These are phyloP conservation scores for Mycetomoellerius zeteki DNA, from an alignment of 1,140 invertebrate species.

Conservation along the genomic window DNA sequence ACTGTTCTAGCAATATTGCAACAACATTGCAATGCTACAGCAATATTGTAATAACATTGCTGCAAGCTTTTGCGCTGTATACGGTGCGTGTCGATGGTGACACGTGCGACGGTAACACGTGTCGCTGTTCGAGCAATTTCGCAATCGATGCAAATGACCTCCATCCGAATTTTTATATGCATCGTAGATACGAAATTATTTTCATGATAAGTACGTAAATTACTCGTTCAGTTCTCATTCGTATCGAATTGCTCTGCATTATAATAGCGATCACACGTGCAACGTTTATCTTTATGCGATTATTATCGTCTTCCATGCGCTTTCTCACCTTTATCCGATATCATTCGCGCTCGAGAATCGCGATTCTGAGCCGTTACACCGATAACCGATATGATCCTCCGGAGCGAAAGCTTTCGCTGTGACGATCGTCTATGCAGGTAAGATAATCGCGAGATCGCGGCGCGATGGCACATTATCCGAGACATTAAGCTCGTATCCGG, in stretches of 20 bases:
- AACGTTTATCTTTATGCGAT: conserved; percentile 5
- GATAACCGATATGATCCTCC: conserved; percentile 3
- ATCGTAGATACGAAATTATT: background rate
- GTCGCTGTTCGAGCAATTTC: background rate
- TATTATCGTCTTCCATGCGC: background rate
- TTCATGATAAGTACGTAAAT: background rate
- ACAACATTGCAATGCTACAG: too few relatives aligned
- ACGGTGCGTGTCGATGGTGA: background rate
- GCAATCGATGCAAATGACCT: background rate
- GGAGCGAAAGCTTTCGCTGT: background rate
- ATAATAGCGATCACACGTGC: background rate
- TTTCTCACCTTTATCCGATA: background rate
- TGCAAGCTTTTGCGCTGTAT: too few relatives aligned
- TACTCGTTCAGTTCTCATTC: background rate
- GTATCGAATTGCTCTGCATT: background rate
- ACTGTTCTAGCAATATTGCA: too few relatives aligned
- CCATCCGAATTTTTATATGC: background rate
- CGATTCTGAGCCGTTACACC: conserved; percentile 16
- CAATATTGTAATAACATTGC: too few relatives aligned
- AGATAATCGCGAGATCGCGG: conserved; percentile 38
- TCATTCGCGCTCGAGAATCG: conserved; percentile 8
- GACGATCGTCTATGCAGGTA: conserved; percentile 29
- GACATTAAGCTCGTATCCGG: conserved; percentile 73
- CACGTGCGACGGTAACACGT: background rate
- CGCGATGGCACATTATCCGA: conserved; percentile 68